phyloP scores from a whole-genome alignment of 2,797 vertebrate species.

The Strix occidentalis region DNA sequence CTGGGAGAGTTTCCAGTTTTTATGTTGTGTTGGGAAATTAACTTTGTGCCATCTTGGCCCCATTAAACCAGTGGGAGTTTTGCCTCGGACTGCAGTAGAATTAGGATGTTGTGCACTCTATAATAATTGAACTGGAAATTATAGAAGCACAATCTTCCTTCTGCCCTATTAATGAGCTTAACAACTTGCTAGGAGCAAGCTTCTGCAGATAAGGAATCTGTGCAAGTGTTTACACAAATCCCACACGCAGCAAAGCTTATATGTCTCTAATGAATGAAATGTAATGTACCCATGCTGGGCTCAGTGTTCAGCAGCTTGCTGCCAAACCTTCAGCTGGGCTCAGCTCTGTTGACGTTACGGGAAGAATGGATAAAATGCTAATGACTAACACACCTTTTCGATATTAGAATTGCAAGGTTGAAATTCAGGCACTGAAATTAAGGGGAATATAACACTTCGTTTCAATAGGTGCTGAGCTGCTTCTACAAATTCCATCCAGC shows the following conservation, averaged over 20 bases:
- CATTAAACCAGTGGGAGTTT: conserved; percentile 10
- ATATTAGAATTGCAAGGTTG: not conserved
- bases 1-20: not conserved
- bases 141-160: not conserved
- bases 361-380: not conserved
- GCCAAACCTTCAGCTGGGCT: not conserved
- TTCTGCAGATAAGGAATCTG: not conserved
- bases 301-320: not conserved
- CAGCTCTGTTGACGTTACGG: not conserved
- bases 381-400: not conserved
- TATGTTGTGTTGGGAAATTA: conserved; percentile 2
- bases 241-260: not conserved
- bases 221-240: not conserved
- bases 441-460: not conserved
- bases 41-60: not conserved
- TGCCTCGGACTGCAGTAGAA: not conserved
- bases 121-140: conserved; percentile 30
- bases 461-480: not conserved
- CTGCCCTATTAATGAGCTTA: not conserved
- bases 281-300: not conserved
- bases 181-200: not conserved
- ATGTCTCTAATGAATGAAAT: not conserved
- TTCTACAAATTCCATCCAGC: not conserved
- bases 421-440: not conserved
- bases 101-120: not conserved